These are phyloP conservation scores for Nerophis lumbriciformis DNA, from an alignment of 2,113 vertebrate species.

Conservation along the genomic window DNA sequence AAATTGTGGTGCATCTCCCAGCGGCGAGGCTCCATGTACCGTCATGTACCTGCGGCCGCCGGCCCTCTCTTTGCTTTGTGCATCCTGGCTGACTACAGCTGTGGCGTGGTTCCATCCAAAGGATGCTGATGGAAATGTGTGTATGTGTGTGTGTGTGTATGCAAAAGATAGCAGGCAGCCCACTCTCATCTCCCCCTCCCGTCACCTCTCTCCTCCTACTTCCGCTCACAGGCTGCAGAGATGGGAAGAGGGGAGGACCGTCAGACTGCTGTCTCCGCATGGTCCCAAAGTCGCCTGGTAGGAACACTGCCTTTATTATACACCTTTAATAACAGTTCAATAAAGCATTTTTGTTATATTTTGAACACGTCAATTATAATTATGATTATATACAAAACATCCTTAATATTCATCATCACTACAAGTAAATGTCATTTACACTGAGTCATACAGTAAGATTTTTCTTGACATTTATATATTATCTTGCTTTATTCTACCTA, in stretches of 20 bases:
- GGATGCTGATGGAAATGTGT: slow-evolving; percentile 56
- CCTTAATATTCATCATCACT: no score
- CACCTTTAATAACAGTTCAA: neutral
- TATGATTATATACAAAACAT: no score
- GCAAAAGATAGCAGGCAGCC: slow-evolving; percentile 37
- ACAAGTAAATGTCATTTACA: no score
- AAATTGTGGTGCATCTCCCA: slow-evolving; percentile 47
- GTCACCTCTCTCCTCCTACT: slow-evolving; percentile 53
- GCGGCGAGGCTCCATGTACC: slow-evolving; percentile 31
- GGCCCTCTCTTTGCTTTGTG: slow-evolving; percentile 40
- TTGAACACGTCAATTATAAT: no score
- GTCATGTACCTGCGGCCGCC: neutral
- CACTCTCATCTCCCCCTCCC: slow-evolving; percentile 44
- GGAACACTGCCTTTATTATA: neutral
- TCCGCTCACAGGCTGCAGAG: slow-evolving; percentile 73
- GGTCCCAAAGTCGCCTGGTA: slow-evolving; percentile 65
- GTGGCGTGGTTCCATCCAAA: slow-evolving; percentile 38
- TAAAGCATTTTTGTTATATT: no score
- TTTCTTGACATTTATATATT: no score
- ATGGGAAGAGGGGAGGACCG: slow-evolving; percentile 53
- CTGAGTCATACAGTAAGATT: no score
- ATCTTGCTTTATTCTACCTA: no score
- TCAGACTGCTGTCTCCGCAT: slow-evolving; percentile 38
- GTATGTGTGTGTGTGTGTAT: slow-evolving; percentile 1
- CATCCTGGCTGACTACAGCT: slow-evolving; percentile 55